phyloP scores from a whole-genome alignment of 2,888 invertebrate genomes.

The Pheosia gnoma region DNA sequence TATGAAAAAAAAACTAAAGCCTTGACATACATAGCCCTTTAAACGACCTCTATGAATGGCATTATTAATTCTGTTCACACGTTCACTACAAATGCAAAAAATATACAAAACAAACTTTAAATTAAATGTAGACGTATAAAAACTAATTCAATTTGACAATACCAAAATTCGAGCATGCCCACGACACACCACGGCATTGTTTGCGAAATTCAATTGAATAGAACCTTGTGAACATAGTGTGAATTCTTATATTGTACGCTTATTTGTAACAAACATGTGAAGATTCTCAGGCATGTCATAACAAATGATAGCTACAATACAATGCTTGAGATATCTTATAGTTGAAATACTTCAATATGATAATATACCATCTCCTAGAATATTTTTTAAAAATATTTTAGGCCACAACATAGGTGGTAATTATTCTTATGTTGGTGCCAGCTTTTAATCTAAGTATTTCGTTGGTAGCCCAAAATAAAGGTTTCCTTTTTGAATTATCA shows the following conservation, averaged over 20 bases:
- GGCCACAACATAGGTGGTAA: too few species aligned
- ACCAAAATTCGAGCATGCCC: conserved; percentile 28
- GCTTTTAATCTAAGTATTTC: too few species aligned
- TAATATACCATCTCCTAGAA: too few species aligned
- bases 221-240: conserved; percentile 32
- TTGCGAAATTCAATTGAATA: neutral
- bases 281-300: conserved; percentile 31
- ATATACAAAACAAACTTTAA: neutral
- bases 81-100: conserved; percentile 1
- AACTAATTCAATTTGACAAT: neutral
- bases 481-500: too few species aligned
- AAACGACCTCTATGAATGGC: neutral
- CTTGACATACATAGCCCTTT: too few species aligned
- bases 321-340: neutral
- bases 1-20: too few species aligned
- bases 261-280: conserved; percentile 20
- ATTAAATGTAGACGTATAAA: neutral
- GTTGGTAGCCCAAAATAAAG: too few species aligned
- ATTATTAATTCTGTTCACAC: neutral
- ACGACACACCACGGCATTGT: conserved; percentile 12
- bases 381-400: too few species aligned
- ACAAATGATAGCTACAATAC: neutral
- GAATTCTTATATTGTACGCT: conserved; percentile 14
- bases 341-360: too few species aligned
- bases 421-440: too few species aligned